These are phyloP conservation scores for Oryzias curvinotus DNA, from an alignment of 2,113 vertebrate species.

Conservation along the genomic window DNA sequence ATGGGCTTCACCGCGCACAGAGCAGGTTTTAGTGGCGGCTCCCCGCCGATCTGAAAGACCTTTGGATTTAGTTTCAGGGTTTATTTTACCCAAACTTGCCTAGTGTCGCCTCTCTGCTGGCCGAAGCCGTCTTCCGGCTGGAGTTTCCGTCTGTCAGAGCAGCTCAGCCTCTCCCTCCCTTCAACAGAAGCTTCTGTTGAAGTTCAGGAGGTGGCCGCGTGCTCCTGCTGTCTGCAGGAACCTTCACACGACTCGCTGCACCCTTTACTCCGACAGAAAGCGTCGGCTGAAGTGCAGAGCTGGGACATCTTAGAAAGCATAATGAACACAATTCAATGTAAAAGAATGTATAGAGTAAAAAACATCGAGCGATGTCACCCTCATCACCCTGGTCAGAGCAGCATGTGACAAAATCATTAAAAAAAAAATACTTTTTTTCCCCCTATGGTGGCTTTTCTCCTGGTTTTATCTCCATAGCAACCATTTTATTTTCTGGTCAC, in stretches of 20 bases:
- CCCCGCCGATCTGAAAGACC: constrained; percentile 19
- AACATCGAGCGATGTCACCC: too few species aligned
- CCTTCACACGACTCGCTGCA: constrained; percentile 5
- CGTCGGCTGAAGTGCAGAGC: too few species aligned
- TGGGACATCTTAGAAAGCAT: too few species aligned
- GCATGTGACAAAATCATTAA: too few species aligned
- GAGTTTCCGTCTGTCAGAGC: constrained; percentile 24
- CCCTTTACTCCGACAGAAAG: background rate
- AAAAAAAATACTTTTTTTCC: too few species aligned
- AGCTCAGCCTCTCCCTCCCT: constrained; percentile 3
- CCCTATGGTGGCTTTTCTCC: too few species aligned
- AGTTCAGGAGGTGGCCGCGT: constrained; percentile 19
- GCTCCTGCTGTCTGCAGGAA: constrained; percentile 1
- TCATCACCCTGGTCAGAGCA: too few species aligned
- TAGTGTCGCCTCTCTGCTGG: background rate
- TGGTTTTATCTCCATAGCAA: too few species aligned
- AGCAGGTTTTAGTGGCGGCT: constrained; percentile 43
- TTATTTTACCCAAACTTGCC: constrained; percentile 22
- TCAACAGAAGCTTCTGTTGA: constrained; percentile 21
- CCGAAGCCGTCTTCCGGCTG: background rate
- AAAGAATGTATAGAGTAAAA: too few species aligned
- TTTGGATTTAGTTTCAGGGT: constrained; percentile 40
- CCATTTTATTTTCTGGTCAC: too few species aligned
- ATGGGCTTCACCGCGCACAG: constrained; percentile 59
- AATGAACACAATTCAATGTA: too few species aligned